Base-by-base conservation (phyloP, 2,888 invertebrate species). In the Morpho helenor region DNA sequence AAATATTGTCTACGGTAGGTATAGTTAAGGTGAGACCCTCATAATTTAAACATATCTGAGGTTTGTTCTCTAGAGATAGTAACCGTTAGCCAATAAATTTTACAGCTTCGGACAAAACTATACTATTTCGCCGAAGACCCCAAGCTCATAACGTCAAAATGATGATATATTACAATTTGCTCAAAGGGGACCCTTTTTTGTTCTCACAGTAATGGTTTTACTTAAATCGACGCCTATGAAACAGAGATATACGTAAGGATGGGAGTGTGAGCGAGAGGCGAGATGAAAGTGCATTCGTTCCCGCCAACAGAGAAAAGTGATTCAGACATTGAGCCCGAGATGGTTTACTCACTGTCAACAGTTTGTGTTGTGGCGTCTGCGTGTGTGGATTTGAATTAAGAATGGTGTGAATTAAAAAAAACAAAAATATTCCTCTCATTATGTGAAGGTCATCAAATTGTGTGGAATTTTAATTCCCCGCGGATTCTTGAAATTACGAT, bases 101-200 rank as follows among this genome's bases (percentile, higher is more conserved):
- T 74, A 82, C 80, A 79, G 76, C 72, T 74, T 65, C 73, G 78
- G 76, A 87, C 87, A 86, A 87, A 77, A 82, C 80, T 74, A 65
- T 76, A 76, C 79, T 77, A 72, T 73, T 71, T 68, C 68, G 71
- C 68, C 76, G 71, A 75, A 77, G 82, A 82, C 87, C 90, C 89
- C 79, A 77, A 73, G 75, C 76, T 76, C 76, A 77, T 79, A 79
- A 85, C 80, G 90, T 89, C 89, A 90, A 79, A 77, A 73, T 82
- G 87, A 90, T 90, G 90, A 90, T 90, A 87, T 86, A 90, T 90
- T 85, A 85, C 89, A 71, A 87, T 88, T 89, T 87, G 80, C 76
- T 87, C 83, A 86, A 85, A 88, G 90, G 90, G 90, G 87, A 86
- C 89, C 88, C 78, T 90, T 90, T 89, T 90, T 90, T 90, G 90